phyloP scores from a whole-genome alignment of 2,113 vertebrate genomes.

The Cathartes aura region DNA sequence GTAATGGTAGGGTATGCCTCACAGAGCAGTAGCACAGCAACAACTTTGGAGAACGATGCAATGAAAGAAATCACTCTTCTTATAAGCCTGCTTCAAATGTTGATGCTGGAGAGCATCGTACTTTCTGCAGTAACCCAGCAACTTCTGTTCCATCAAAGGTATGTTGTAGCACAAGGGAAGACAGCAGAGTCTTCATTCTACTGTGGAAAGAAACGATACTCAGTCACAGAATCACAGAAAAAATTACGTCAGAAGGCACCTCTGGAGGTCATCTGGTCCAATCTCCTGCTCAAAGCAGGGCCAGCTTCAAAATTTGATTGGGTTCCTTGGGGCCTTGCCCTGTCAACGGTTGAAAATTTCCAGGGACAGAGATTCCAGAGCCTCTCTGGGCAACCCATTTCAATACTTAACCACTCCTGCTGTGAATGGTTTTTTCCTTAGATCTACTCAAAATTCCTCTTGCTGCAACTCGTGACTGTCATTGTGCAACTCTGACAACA shows the following conservation, averaged over 20 bases:
- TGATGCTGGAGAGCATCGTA: background rate
- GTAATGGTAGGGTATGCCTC: background rate
- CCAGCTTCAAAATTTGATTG: background rate
- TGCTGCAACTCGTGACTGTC: background rate
- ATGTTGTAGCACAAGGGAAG: background rate
- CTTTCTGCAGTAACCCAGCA: background rate
- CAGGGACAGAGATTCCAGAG: background rate
- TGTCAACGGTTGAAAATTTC: background rate
- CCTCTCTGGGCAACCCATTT: background rate
- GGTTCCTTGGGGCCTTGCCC: background rate
- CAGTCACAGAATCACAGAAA: background rate
- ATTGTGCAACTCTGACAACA: background rate
- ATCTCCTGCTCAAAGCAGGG: background rate
- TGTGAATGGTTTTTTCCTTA: background rate
- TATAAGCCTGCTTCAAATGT: background rate
- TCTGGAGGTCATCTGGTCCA: background rate
- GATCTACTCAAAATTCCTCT: background rate
- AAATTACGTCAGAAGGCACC: background rate
- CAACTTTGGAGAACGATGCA: background rate
- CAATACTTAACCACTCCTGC: background rate
- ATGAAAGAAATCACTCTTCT: background rate
- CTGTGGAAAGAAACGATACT: background rate
- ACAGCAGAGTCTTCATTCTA: background rate
- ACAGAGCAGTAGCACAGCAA: background rate
- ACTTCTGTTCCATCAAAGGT: background rate